A percentile compares a stretch with the other conserved stretches of the same genome.
These are phyloP conservation scores for Drosophila pruinosa DNA, from an alignment of 1,140 invertebrate genomes.

Conservation along the genomic window DNA sequence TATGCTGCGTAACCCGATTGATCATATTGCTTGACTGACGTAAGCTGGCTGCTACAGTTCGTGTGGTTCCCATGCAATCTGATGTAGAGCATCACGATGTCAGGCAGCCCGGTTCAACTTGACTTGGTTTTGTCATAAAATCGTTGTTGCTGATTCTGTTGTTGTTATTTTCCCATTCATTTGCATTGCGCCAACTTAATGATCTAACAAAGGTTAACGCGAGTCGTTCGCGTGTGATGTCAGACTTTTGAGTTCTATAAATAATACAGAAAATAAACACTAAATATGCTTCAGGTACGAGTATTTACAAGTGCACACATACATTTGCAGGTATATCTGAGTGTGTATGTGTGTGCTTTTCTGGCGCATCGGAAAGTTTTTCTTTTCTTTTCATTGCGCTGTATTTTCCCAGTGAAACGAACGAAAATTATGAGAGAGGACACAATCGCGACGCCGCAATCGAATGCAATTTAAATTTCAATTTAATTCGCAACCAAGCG, in stretches of 20 bases:
- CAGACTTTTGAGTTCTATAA: slow-evolving; percentile 72
- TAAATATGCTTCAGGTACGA: slow-evolving; percentile 35
- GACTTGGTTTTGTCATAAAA: slow-evolving; percentile 62
- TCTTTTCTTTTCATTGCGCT: slow-evolving; percentile 1
- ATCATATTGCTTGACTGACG: slow-evolving; percentile 15
- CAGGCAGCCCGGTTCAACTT: slow-evolving; percentile 46
- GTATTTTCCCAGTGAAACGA: slow-evolving; percentile 42
- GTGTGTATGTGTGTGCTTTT: neutral
- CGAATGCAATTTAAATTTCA: slow-evolving; percentile 81
- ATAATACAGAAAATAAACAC: slow-evolving; percentile 48
- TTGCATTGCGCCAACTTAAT: slow-evolving; percentile 46
- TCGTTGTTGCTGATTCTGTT: slow-evolving; percentile 29
- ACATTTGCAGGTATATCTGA: neutral
- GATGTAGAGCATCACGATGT: slow-evolving; percentile 17
- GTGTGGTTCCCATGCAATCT: neutral
- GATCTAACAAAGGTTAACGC: slow-evolving; percentile 62
- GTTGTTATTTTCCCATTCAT: slow-evolving; percentile 19
- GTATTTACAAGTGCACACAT: slow-evolving; percentile 10
- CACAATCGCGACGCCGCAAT: slow-evolving; percentile 53
- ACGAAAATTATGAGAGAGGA: slow-evolving; percentile 24
- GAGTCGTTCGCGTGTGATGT: slow-evolving; percentile 62
- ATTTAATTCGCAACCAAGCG: slow-evolving; percentile 72
- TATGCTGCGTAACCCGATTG: neutral
- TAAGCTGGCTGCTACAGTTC: neutral
- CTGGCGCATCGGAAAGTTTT: slow-evolving; percentile 22